phyloP scores from a whole-genome alignment of 2,888 invertebrate species.

The Coelinius sp. region DNA sequence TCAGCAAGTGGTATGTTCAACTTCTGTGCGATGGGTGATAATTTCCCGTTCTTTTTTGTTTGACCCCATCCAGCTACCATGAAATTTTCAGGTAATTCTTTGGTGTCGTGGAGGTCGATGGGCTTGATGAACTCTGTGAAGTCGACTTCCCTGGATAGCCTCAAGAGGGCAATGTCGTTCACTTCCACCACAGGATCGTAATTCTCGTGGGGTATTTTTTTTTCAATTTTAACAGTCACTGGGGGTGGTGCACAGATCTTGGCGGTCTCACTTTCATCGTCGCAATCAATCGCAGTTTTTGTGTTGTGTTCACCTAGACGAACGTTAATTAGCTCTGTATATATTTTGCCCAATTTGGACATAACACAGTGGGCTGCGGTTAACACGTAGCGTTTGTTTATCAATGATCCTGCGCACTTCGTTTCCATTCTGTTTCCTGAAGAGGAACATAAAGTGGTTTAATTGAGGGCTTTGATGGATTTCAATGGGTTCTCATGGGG shows the following conservation, averaged over 20 bases:
- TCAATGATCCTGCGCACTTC: constrained; percentile 83
- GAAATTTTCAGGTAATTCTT: constrained; percentile 67
- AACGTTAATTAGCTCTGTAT: constrained; percentile 76
- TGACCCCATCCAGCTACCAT: constrained; percentile 79
- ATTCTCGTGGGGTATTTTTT: constrained; percentile 77
- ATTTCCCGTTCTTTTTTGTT: constrained; percentile 73
- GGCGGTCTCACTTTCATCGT: constrained; percentile 63
- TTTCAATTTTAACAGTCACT: constrained; percentile 76
- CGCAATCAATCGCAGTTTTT: constrained; percentile 75
- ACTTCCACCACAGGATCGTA: constrained; percentile 78
- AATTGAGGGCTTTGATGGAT: no score
- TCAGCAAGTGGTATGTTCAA: constrained; percentile 72
- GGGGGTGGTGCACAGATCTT: constrained; percentile 75
- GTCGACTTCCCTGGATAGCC: constrained; percentile 73
- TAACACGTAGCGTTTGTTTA: constrained; percentile 78
- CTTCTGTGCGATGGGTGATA: constrained; percentile 74
- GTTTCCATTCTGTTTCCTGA: constrained; percentile 76
- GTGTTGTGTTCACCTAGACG: constrained; percentile 81
- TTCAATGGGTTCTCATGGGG: no score
- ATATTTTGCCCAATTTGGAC: constrained; percentile 75
- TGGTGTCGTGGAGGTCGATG: constrained; percentile 74
- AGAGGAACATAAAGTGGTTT: neutral
- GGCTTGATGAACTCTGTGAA: constrained; percentile 76
- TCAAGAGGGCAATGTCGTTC: constrained; percentile 82
- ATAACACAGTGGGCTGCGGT: constrained; percentile 85